Base-by-base conservation (phyloP, 2,888 invertebrate species). In the Cistogaster globosa region DNA sequence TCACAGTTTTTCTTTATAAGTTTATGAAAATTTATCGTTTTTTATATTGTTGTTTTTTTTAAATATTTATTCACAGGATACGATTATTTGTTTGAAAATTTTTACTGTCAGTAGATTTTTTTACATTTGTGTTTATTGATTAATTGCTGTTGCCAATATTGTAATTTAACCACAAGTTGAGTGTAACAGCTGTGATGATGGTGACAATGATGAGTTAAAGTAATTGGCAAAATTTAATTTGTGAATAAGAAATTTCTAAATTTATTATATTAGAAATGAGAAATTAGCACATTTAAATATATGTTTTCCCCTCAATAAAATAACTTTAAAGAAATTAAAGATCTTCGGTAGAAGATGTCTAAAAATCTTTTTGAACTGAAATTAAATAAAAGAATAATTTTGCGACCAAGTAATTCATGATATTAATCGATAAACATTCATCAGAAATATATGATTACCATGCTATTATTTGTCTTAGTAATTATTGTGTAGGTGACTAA, bases 101-200 rank as follows among this genome's bases (percentile, higher is more conserved):
- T 55, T 83, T 68, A 14, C 71, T 69, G 45, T 38, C 20, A 48
- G n/a, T 65, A 58, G 12, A 68, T 48, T 68, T 78, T 26, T 79
- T 65, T 67, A 32, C 63, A 26, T 4, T 5, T 65, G 12, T 71
- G 58, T 75, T 79, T 79, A 51, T 65, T 83, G 69, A 76, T 78
- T 85, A 85, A 85, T 85, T 85, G 85, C 60, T 65, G 85, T 82
- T 85, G 85, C 58, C 75, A 85, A 82, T 85, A 82, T 85, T 82
- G 82, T 85, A 82, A 85, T 85, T 82, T 79, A 85, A 85, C 83
- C 86, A 80, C 83, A 87, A 86, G 86, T 87, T 87, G 86, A 86
- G 87, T 87, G 75, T 83, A 82, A 81, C 77, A 81, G 68, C 26
- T 72, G 67, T 42, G 55, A 18, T 42, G 48, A 32, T 14, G 69